Conservation (phyloP, 2,797 vertebrate genomes). For the Crypturellus tataupa region DNA sequence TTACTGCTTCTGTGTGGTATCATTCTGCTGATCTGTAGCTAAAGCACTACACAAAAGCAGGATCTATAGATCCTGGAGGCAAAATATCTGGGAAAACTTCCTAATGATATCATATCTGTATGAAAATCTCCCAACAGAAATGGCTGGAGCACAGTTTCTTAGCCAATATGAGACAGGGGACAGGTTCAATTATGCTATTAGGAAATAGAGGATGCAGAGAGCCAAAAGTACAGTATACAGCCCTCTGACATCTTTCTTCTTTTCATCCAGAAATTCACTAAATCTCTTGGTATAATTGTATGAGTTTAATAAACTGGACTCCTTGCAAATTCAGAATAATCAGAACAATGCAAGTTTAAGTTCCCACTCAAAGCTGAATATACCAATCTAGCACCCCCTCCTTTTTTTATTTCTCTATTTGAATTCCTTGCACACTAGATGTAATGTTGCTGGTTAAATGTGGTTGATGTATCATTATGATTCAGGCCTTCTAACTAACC, state of each 20-base stretch:
- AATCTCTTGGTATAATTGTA: not conserved
- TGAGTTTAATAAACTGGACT: not conserved
- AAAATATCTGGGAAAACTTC: not conserved
- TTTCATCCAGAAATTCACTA: not conserved
- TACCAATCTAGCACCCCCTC: not conserved
- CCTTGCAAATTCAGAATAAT: not conserved
- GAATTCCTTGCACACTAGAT: not conserved
- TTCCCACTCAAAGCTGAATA: not conserved
- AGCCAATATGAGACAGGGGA: not conserved
- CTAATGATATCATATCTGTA: not conserved
- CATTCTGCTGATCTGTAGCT: not conserved
- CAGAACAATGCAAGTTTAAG: not conserved
- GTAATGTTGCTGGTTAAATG: not conserved
- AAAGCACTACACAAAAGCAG: not conserved
- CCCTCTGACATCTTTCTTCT: not conserved
- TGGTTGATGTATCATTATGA: not conserved
- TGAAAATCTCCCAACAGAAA: not conserved
- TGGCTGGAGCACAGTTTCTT: not conserved
- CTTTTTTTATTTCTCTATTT: not conserved
- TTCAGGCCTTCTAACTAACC: not conserved
- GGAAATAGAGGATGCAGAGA: not conserved
- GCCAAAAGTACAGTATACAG: not conserved
- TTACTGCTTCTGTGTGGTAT: not conserved
- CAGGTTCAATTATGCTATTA: not conserved
- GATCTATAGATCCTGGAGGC: not conserved